phyloP scores from a whole-genome alignment of 1,140 invertebrate species.

The Dolichoris vasculosae region DNA sequence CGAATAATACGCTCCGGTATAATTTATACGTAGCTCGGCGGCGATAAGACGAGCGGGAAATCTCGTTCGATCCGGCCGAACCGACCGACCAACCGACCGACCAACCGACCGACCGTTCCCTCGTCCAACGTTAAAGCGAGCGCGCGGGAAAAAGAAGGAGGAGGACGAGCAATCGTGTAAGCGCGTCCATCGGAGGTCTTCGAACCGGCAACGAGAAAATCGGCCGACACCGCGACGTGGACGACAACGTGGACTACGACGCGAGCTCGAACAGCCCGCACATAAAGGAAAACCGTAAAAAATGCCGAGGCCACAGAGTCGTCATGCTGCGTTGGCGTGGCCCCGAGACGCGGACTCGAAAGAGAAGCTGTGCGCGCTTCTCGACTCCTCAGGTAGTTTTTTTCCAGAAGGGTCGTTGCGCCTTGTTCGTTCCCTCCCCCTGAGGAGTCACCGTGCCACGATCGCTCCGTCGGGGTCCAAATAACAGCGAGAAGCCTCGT shows the following conservation, averaged over 20 bases:
- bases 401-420: not conserved
- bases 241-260: too few species aligned
- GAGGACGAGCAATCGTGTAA: too few species aligned
- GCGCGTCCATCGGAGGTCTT: not conserved
- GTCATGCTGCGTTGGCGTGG: not conserved
- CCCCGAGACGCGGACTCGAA: too few species aligned
- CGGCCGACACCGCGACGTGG: not conserved
- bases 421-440: not conserved
- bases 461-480: not conserved
- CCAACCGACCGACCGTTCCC: too few species aligned
- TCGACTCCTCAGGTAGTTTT: slow-evolving; percentile 33
- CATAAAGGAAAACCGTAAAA: slow-evolving; percentile 10
- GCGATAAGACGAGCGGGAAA: not conserved
- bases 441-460: not conserved
- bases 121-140: too few species aligned
- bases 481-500: not conserved
- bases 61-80: not conserved
- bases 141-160: too few species aligned
- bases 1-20: slow-evolving; percentile 13
- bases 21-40: not conserved
- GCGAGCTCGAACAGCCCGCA: not conserved
- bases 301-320: not conserved
- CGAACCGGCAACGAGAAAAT: not conserved
- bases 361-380: not conserved
- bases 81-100: not conserved